Evolutionary conservation across 2,888 invertebrate species (phyloP).

Genomic region (Andrena bucephala): DNA sequence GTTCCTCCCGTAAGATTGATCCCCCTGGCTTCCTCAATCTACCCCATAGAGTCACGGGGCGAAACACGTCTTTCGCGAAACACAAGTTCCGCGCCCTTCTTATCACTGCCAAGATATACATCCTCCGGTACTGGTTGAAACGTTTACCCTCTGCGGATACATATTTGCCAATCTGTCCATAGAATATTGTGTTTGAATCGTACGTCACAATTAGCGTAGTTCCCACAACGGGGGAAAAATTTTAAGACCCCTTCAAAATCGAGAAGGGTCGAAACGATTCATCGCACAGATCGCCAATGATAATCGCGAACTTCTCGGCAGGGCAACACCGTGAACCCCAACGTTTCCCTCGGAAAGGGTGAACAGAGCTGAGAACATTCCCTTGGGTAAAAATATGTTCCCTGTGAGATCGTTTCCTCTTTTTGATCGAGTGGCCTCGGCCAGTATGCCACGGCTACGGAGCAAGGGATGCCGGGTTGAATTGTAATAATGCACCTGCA

Average conservation of each 20-base stretch:
- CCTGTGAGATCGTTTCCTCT: slow-evolving; percentile 33
- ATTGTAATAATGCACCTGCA: slow-evolving; percentile 70
- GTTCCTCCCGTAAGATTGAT: slow-evolving; percentile 67
- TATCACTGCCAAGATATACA: neutral
- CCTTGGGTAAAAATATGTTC: neutral
- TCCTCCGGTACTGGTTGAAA: neutral
- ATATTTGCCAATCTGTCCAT: neutral
- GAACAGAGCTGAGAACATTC: neutral
- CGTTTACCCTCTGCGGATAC: neutral
- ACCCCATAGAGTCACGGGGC: slow-evolving; percentile 32
- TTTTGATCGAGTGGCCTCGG: slow-evolving; percentile 62
- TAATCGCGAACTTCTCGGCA: neutral
- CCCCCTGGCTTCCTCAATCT: slow-evolving; percentile 31
- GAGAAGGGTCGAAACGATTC: too few relatives aligned
- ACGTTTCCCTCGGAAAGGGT: neutral
- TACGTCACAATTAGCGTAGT: neutral
- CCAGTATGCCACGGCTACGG: slow-evolving; percentile 30
- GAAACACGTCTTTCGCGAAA: slow-evolving; percentile 19
- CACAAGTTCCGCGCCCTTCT: slow-evolving; percentile 4
- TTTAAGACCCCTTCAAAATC: too few relatives aligned
- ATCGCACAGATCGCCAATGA: too few relatives aligned
- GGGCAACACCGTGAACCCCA: too few relatives aligned
- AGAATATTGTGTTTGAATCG: neutral
- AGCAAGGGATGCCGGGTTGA: slow-evolving; percentile 33
- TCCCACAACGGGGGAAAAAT: neutral